Base-by-base conservation (phyloP, 2,797 vertebrate genomes). In the Euphonia xanthogaster region DNA sequence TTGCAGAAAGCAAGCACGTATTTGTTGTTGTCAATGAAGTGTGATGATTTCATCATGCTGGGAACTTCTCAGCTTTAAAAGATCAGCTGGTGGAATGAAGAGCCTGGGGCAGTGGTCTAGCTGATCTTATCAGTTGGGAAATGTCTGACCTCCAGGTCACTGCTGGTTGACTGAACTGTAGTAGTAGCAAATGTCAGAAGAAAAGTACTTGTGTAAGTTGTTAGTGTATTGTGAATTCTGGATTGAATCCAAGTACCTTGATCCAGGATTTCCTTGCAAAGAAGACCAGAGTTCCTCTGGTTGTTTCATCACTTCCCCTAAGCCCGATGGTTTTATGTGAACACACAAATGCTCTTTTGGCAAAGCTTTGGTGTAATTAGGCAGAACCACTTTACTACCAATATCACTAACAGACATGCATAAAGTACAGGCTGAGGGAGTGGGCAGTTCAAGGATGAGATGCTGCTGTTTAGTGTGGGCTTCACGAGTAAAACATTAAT, bases 1-100 rank as follows among this genome's bases (percentile, higher is more conserved):
- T 55, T 93, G 74, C 63, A 78, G 58, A 75, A 94, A 86, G 35
- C 67, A 81, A 81, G 40, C 31, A 20, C 6, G 1, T 81, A 54
- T 73, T 91, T 89, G n/a, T 81, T 88, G 53, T 80, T 86, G 30
- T 81, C 87, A 72, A 17, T 86, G 61, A 86, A 84, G 66, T 21
- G 2, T 48, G 44, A 72, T 72, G 22, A 76, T 82, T 87, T 93
- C 47, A 44, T 94, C 66, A 19, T 65, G 58, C 66, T 95, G 80
- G 62, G 77, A 88, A 63, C 61, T 86, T 88, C 51, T 85, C 63
- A 73, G 53, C 48, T 93, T 65, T 84, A 53, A 85, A 86, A 66
- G 62, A 92, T 91, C 44, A 73, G 55, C 58, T 86, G 60, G 16
- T 88, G 40, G 48, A 86, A 81, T 50, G 77, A 73, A 68, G 48